Evolutionary conservation across 2,797 vertebrate genomes (phyloP), one percentile per base, ranked within the genome.

Genomic region (Lacerta agilis): DNA sequence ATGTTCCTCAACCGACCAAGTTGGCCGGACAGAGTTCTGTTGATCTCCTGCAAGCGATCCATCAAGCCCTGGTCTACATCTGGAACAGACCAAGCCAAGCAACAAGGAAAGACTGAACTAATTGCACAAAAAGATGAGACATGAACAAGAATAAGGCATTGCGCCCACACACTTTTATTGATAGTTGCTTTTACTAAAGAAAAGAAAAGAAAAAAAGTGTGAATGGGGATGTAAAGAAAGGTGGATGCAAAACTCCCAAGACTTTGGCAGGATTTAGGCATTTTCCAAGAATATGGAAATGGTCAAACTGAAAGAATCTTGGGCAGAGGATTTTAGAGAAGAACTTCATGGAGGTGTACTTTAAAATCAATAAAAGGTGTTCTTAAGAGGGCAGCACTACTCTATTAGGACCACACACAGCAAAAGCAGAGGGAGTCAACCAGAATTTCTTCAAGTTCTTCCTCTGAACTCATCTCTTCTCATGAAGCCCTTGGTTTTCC

Each of bases 1-100:
- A 99, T 99, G 95, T 95, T 98, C 95, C 98, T 98, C 93, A 99
- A 97, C 1, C 99, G 98, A 96, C 97, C 97, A 89, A 98, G 98
- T 89, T 99, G 99, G 55, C 97, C 98, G 2, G 94, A 97, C 90
- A 99, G 94, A 0, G 98, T 98, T 96, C 89, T 97, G 94, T 99
- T 99, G 94, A 99, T 97, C 95, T 88, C 93, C 92, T 96, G 97
- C 55, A 99, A 97, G 3, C 98, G 98, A 77, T 98, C 98, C 96
- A 99, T 93, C 89, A 99, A 97, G 3, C 97, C 98, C n/a, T 97
- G 96, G 93, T 99, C 99, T 3, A 98, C 94, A 0, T 98, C 99
- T 99, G 95, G 86, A 73, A 75, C 3, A 67, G 4, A 43, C 0
- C 0, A 86, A 45, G 27, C 49, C 49, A 49, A 64, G 18, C 1